Percentiles rank a stretch among this genome's conserved stretches.
phyloP scores from a whole-genome alignment of 2,888 invertebrate species.

The Eumerus sabulonum region DNA sequence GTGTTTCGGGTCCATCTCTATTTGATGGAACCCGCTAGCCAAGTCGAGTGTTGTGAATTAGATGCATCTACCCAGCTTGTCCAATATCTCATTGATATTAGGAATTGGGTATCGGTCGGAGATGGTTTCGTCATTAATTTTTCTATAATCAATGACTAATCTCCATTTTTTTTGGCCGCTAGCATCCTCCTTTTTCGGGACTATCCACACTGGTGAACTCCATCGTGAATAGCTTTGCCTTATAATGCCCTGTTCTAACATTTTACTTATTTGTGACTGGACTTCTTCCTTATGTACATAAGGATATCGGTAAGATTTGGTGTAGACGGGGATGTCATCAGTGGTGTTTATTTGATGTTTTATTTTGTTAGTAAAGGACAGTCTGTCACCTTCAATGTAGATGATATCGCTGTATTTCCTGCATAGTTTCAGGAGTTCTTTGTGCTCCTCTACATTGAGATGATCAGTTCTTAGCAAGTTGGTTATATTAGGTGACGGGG shows the following conservation, averaged over 20 bases:
- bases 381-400: slow-evolving; percentile 8
- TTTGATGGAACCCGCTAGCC: slow-evolving; percentile 3
- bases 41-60: slow-evolving; percentile 27
- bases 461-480: slow-evolving; percentile 4
- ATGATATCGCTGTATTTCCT: slow-evolving; percentile 8
- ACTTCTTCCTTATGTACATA: slow-evolving; percentile 18
- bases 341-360: slow-evolving; percentile 10
- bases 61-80: slow-evolving; percentile 35
- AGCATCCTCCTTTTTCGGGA: slow-evolving; percentile 8
- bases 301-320: slow-evolving; percentile 10
- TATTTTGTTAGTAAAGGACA: slow-evolving; percentile 2
- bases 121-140: slow-evolving; percentile 17
- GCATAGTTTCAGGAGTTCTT: slow-evolving; percentile 10
- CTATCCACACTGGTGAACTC: slow-evolving; percentile 21
- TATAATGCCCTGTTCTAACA: slow-evolving; percentile 21
- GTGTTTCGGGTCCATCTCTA: slow-evolving; percentile 3
- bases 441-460: not conserved
- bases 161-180: slow-evolving; percentile 16
- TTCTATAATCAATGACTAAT: slow-evolving; percentile 18
- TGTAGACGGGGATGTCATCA: slow-evolving; percentile 1
- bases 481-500: slow-evolving; percentile 1
- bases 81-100: slow-evolving; percentile 3
- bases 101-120: slow-evolving; percentile 8
- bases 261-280: slow-evolving; percentile 5
- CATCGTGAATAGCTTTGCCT: slow-evolving; percentile 13